Evolutionary conservation across 2,888 invertebrate species (phyloP).

Genomic region (Sipha maydis): DNA sequence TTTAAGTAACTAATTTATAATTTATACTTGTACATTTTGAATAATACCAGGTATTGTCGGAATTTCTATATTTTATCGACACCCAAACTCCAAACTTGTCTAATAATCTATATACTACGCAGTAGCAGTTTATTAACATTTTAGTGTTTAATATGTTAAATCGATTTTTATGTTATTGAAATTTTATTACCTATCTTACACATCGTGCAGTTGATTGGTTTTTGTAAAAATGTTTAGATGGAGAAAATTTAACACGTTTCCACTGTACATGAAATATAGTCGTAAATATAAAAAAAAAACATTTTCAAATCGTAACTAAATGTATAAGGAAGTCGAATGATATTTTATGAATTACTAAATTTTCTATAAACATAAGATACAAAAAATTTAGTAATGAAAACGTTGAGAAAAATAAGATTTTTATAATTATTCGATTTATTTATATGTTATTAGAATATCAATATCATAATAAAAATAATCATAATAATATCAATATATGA

Average conservation of each 20-base stretch:
- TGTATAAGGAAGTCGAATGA: background rate
- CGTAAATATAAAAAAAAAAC: conserved; percentile 15
- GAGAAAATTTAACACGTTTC: background rate
- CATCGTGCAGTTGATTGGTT: background rate
- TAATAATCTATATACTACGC: background rate
- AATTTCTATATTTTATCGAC: no score
- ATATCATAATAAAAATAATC: no score
- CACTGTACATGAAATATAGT: background rate
- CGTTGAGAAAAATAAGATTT: background rate
- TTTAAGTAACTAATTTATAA: no score
- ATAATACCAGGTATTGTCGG: no score
- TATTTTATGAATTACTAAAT: background rate
- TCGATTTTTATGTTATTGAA: background rate
- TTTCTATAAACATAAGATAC: background rate
- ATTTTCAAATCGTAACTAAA: background rate
- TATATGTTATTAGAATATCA: background rate
- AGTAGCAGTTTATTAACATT: background rate
- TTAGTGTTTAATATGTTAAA: background rate
- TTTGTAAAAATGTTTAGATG: background rate
- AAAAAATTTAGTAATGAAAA: background rate
- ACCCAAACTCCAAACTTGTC: background rate
- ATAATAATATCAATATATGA: background rate
- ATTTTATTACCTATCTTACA: background rate
- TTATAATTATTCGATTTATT: background rate
- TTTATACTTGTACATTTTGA: no score